phyloP scores from a whole-genome alignment of 2,888 invertebrate genomes.

The Leucania comma region DNA sequence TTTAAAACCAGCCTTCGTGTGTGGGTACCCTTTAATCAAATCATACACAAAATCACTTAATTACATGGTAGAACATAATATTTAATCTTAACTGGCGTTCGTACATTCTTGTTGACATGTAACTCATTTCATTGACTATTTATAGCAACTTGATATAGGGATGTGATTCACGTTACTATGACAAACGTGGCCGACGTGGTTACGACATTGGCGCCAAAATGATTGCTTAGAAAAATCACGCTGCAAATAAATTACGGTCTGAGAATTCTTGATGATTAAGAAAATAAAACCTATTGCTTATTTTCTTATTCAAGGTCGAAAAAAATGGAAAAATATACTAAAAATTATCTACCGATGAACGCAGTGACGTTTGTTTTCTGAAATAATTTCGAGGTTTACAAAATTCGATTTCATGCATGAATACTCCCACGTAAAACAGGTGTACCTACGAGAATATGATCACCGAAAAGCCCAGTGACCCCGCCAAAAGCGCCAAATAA shows the following conservation, averaged over 20 bases:
- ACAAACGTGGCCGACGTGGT: conserved; percentile 26
- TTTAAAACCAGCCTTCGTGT: conserved; percentile 51
- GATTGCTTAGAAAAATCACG: conserved; percentile 15
- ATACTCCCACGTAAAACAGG: conserved; percentile 42
- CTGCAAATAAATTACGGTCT: conserved; percentile 1
- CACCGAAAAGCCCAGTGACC: conserved; percentile 70
- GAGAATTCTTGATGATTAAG: neutral
- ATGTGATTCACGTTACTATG: conserved; percentile 52
- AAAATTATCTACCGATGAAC: neutral
- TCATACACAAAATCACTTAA: conserved; percentile 54
- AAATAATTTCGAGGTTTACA: neutral
- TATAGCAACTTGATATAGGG: conserved; percentile 44
- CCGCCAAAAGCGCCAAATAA: conserved; percentile 76
- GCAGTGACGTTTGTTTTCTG: neutral
- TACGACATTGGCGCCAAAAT: conserved; percentile 50
- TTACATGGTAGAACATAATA: conserved; percentile 47
- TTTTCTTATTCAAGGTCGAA: conserved; percentile 9
- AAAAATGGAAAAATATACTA: neutral
- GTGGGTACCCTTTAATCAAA: conserved; percentile 49
- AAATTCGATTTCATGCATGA: conserved; percentile 24
- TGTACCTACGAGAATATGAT: conserved; percentile 53
- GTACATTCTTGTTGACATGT: conserved; percentile 45
- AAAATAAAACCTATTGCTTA: conserved; percentile 3
- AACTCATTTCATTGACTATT: conserved; percentile 50
- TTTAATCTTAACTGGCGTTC: conserved; percentile 44